Evolutionary conservation across 1,140 invertebrate genomes (phyloP), one percentile per base, ranked within the genome.

Genomic region (Achatina immaculata): DNA sequence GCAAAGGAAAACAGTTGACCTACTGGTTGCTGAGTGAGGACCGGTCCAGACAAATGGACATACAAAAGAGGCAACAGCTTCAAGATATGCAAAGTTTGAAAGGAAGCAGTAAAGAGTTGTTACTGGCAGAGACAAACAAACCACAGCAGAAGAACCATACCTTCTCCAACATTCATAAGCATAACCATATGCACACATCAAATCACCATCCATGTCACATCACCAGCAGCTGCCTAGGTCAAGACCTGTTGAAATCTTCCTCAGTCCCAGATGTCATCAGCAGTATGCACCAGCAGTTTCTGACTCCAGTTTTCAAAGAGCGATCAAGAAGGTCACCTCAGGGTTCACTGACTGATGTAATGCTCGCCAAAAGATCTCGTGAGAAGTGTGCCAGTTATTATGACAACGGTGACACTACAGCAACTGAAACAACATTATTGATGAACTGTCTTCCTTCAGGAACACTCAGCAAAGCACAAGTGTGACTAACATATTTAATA

Each of bases 1-100:
- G 73, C n/a, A 76, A 76, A 55, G 73, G 73, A 6, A 58, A 16
- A 40, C 94, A 95, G 84, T 88, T 94, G 55, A 98, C 96, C 0
- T 97, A 95, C 89, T 98, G 96, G 95, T 87, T 98, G 34, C 89
- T 94, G 19, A 95, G 95, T 0, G 95, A 96, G 88, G 94, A 96
- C 73, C 81, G 82, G 62, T 55, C 48, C 6, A 81, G 80, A 75
- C 55, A 85, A 7, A 21, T 75, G n/a, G 82, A 76, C 36, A 71
- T 84, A 6, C 71, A 84, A 40, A 76, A 75, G 4, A 42, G 14
- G 3, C 34, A 36, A 69, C 66, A 69, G 3, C 28, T 16, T 9
- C 66, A 7, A 7, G 24, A 21, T n/a, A 21, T n/a, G 24, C 14
- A 55, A 11, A 55, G 51, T 55, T 14, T 24, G n/a, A n/a, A n/a